Evolutionary conservation across 1,140 invertebrate genomes (phyloP), one percentile per base, ranked within the genome.

Genomic region (Amyelois transitella): DNA sequence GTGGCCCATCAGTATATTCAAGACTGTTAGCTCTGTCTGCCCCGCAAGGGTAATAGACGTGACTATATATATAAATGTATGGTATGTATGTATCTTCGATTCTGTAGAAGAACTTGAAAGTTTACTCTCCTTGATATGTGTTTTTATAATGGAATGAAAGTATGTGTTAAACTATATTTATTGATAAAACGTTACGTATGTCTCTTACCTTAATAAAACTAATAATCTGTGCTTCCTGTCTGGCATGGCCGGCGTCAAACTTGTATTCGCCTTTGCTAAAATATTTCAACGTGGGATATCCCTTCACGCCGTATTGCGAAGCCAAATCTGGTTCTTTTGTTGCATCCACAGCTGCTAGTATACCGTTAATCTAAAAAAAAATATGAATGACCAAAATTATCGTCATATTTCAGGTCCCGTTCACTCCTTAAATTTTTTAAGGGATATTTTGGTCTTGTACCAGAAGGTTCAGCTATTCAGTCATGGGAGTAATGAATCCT

Each of bases 271-370:
- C 95, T 75, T 92, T 90, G 43, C 90, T 89, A 76, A 95, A 96
- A 82, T 94, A 95, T 77, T 95, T 95, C 0, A 96, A 87, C 0
- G 95, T 96, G 0, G 96, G 96, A 77, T 95, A 97, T 0, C 96
- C 95, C 75, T 93, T 93, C 0, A 97, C 92, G 38, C 91, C 91
- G 79, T 91, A 96, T 54, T 90, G 88, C 0, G 92, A 90, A 0
- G 90, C 93, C 5, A 96, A 64, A 0, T 90, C 77, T 8, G 89
- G 86, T 64, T 96, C 91, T 75, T 95, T 93, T 0, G 95, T 96
- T 0, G 94, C 94, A 90, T 97, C 96, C 0, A 97, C 90, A 1
- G 95, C 96, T 1, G 93, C 95, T 28, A 97, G 82, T 58, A 93
- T 86, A 8, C 94, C 95, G 22, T 89, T 82, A 62, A 94, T 90